These are phyloP conservation scores for Xiphophorus couchianus DNA, from an alignment of 2,113 vertebrate genomes.

Conservation along the genomic window DNA sequence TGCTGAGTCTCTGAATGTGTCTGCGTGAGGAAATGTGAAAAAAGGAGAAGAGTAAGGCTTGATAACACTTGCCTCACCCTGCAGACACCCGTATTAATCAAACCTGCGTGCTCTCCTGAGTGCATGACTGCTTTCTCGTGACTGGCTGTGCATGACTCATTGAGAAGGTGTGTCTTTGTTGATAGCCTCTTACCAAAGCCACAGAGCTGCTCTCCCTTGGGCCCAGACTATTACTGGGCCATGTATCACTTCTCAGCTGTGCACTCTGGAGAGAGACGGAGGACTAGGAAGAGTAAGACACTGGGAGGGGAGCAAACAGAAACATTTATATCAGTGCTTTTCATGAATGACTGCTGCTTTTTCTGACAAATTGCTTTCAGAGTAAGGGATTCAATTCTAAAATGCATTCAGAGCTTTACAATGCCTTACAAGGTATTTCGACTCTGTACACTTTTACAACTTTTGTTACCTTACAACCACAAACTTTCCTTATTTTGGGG, in stretches of 20 bases:
- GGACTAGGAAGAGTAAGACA: not conserved
- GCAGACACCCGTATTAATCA: constrained; percentile 19
- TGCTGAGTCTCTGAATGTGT: not conserved
- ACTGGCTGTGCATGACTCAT: constrained; percentile 27
- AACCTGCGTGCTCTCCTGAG: constrained; percentile 12
- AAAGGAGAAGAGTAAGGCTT: not conserved
- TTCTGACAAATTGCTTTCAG: constrained; percentile 2
- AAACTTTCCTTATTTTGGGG: no score
- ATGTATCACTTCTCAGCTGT: constrained; percentile 59
- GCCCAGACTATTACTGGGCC: constrained; percentile 51
- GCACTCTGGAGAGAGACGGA: constrained; percentile 36
- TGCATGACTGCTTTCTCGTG: constrained; percentile 26
- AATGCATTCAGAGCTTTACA: no score
- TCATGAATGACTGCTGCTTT: constrained; percentile 11
- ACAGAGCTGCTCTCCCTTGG: constrained; percentile 51
- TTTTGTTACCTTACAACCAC: no score
- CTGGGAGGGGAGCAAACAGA: constrained; percentile 10
- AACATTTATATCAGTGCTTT: constrained; percentile 35
- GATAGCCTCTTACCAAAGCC: constrained; percentile 64
- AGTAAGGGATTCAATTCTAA: not conserved
- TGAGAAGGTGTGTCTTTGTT: constrained; percentile 51
- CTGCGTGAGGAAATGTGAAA: not conserved
- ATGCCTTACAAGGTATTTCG: no score
- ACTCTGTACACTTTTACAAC: no score
- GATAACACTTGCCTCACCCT: not conserved